Evolutionary conservation across 1,140 invertebrate genomes (phyloP), one percentile per base, ranked within the genome.

Genomic region (Sycophila sp.): DNA sequence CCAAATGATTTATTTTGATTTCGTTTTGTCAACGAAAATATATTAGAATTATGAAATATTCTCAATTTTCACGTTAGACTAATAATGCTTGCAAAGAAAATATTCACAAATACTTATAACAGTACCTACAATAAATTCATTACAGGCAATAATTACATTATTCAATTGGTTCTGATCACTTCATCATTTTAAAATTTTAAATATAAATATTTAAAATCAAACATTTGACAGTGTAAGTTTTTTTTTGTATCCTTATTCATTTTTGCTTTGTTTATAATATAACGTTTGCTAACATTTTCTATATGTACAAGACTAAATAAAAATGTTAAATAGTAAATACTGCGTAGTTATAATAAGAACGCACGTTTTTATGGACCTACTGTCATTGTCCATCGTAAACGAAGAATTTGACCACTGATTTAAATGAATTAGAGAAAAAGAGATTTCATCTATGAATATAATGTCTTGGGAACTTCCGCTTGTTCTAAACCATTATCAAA

Each of bases 321-420:
- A 69, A 64, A 64, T 64, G 60, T 70, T 56, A 62, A 63, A 70
- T 64, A 70, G 68, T 47, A 70, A 70, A 70, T 64, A 64, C 68
- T 63, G 49, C 60, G 40, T 63, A 28, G 30, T 63, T 58, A 38
- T 58, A 53, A 53, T 38, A 42, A 62, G 36, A 62, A 42, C 58
- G 58, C 67, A 15, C 49, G n/a, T 55, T 55, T n/a, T 60, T 6
- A 53, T 17, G 13, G 47, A 62, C 56, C 38, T 24, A 30, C 19
- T n/a, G 42, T 42, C 51, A 49, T 24, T 42, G 28, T 55, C 32
- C 26, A 69, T 30, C 30, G n/a, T 13, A 63, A 69, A 34, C 42
- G 11, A 62, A 24, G 13, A 62, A 55, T 36, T 55, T 59, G 66
- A 58, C 30, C 65, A 68, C 19, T 59, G 55, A 62, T 63, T 53